Base-by-base conservation (phyloP, 2,113 vertebrate species). In the Zosterops borbonicus region DNA sequence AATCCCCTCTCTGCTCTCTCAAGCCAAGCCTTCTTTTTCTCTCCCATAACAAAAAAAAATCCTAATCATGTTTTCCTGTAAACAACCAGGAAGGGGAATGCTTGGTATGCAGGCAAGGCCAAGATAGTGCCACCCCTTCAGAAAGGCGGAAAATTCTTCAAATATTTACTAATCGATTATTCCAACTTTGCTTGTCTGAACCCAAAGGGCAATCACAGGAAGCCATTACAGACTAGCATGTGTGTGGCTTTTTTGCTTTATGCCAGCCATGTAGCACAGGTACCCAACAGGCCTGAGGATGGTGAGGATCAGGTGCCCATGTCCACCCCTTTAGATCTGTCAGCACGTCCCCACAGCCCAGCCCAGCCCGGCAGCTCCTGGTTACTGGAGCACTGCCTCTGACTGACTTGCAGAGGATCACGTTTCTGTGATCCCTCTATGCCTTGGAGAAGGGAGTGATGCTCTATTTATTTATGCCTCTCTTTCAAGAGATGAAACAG, bases 401-500 rank as follows among this genome's bases (percentile, higher is more conserved):
- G n/a, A 52, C 53, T 58, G 37, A 25, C 74, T 68, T 15, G 25
- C 39, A 27, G 58, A 46, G 49, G 81, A 96, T 92, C 93, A 69
- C 47, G 1, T 94, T 95, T 94, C 92, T 41, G 19, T 14, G n/a
- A 68, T 69, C 65, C 67, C 85, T 35, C 89, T 76, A 4, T 46
- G 78, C 53, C 83, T 35, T 76, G 84, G 71, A 96, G 60, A 86
- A 81, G 27, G 52, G 16, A 78, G 42, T 1, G 5, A 47, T 41
- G 65, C 58, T 89, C 69, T 79, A 47, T 85, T 92, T 94, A 94
- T 82, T 89, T 55, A 83, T 65, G 83, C 58, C 37, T 37, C 79
- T 83, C 80, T 78, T 96, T 87, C 87, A 83, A 91, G 65, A 75
- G 53, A 76, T 65, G 83, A 87, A 95, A 95, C 25, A 60, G 77